Percentiles rank a stretch among this genome's conserved stretches.
Conservation (phyloP, 2,888 invertebrate genomes). For the Ochropleura leucogaster region DNA sequence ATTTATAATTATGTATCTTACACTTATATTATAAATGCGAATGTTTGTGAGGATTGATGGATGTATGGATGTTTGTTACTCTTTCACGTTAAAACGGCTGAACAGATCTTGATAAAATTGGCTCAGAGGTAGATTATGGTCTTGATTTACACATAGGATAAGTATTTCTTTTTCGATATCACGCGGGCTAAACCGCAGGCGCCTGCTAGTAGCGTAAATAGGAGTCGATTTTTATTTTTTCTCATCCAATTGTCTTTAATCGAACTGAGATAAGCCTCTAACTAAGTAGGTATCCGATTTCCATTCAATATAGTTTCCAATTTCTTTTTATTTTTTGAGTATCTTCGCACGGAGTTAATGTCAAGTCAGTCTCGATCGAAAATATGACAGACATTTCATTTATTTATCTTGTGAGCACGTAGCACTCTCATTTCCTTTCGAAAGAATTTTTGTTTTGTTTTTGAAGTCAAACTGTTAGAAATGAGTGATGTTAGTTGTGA, state of each 20-base stretch:
- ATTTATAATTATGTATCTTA: no score
- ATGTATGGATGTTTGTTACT: no score
- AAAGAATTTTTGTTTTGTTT: constrained; percentile 33
- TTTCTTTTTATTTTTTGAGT: neutral
- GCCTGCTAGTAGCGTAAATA: neutral
- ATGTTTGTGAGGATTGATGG: no score
- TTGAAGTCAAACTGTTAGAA: constrained; percentile 26
- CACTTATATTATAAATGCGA: no score
- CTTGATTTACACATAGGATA: no score
- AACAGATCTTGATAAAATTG: no score
- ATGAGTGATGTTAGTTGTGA: constrained; percentile 37
- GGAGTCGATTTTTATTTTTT: neutral
- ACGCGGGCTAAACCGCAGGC: no score
- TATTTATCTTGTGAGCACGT: constrained; percentile 47
- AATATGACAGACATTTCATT: constrained; percentile 45
- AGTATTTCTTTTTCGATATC: no score
- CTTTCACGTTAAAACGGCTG: no score
- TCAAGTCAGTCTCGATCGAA: constrained; percentile 12
- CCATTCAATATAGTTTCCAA: constrained; percentile 9
- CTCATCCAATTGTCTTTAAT: neutral
- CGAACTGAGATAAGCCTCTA: neutral
- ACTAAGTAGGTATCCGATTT: neutral
- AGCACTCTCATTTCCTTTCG: constrained; percentile 40
- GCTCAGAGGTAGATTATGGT: no score
- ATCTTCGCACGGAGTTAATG: neutral